These are phyloP conservation scores for Tiliacea citrago DNA, from an alignment of 2,888 invertebrate species.

Conservation along the genomic window DNA sequence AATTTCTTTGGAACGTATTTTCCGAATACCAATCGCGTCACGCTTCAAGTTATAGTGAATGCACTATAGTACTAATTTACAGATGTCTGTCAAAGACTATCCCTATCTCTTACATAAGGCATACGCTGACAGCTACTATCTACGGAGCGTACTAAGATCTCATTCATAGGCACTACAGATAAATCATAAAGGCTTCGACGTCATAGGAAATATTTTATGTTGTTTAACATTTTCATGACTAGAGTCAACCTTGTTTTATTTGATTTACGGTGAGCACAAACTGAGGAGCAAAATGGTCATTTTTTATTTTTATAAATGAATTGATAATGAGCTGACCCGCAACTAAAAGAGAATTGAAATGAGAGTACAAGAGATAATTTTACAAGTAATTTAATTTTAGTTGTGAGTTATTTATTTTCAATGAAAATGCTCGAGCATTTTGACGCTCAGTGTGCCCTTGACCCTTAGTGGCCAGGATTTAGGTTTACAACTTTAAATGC, in stretches of 20 bases:
- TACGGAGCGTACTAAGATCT: not conserved
- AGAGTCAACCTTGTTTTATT: not conserved
- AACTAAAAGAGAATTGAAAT: not conserved
- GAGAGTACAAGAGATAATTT: not conserved
- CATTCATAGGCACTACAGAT: not conserved
- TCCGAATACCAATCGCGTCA: too few species aligned
- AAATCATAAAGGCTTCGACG: not conserved
- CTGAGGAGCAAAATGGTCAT: not conserved
- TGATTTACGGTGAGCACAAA: not conserved
- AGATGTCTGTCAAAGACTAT: conserved; percentile 5
- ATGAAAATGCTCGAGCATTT: not conserved
- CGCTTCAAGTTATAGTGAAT: too few species aligned
- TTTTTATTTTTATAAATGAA: not conserved
- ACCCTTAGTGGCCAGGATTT: not conserved
- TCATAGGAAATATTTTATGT: not conserved
- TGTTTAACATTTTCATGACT: not conserved
- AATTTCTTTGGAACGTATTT: not conserved
- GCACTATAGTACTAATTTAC: not conserved
- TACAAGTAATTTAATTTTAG: too few species aligned
- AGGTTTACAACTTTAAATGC: not conserved
- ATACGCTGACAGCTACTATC: not conserved
- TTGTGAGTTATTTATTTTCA: not conserved
- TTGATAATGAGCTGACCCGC: not conserved
- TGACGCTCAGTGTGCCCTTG: not conserved
- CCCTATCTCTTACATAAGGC: conserved; percentile 5